Conservation (phyloP, 2,113 vertebrate genomes). For the Salvator merianae region DNA sequence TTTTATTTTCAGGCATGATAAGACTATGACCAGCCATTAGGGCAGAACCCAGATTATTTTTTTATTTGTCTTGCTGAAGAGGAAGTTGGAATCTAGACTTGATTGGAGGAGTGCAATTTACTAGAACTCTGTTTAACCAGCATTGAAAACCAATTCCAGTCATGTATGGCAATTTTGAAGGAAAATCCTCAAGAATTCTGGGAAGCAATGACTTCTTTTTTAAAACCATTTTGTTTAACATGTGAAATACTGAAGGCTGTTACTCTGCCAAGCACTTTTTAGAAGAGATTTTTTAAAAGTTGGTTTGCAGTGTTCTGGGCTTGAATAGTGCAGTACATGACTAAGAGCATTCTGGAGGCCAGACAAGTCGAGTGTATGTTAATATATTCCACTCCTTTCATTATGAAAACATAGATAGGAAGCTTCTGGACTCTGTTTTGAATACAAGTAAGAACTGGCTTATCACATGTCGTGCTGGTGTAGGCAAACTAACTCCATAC, state of each 20-base stretch:
- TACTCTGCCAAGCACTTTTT: slow-evolving; percentile 41
- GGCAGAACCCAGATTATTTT: background rate
- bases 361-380: background rate
- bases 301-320: slow-evolving; percentile 32
- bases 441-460: background rate
- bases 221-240: slow-evolving; percentile 45
- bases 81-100: background rate
- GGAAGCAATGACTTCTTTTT: slow-evolving; percentile 37
- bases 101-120: background rate
- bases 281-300: slow-evolving; percentile 42
- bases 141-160: slow-evolving; percentile 38
- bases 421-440: background rate
- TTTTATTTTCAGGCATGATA: background rate
- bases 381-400: slow-evolving; percentile 1
- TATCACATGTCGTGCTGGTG: background rate
- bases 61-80: background rate
- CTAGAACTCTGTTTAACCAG: slow-evolving; percentile 7
- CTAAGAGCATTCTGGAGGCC: slow-evolving; percentile 29
- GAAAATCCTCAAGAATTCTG: slow-evolving; percentile 42
- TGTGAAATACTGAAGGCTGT: slow-evolving; percentile 31
- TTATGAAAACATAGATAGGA: background rate
- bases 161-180: slow-evolving; percentile 32
- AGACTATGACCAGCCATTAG: background rate
- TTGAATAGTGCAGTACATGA: slow-evolving; percentile 24
- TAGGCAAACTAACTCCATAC: background rate